These are phyloP conservation scores for Gila robusta DNA, from an alignment of 2,797 vertebrate genomes.

Conservation along the genomic window DNA sequence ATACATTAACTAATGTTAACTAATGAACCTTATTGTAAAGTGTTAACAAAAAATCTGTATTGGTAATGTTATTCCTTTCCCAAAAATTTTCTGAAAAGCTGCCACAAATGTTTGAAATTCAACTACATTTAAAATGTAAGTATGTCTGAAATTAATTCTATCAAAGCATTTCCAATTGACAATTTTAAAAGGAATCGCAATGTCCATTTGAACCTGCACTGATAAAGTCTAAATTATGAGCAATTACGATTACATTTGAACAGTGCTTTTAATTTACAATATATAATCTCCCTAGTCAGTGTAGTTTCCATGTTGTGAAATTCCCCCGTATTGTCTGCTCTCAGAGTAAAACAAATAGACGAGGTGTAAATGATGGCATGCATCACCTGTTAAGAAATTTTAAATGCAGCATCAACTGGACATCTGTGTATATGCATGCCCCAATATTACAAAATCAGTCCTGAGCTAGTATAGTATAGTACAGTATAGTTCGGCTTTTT, in stretches of 20 bases:
- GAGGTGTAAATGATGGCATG: neutral
- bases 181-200: neutral
- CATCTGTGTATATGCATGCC: neutral
- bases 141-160: neutral
- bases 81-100: neutral
- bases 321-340: neutral
- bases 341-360: neutral
- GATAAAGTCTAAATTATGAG: neutral
- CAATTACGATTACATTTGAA: neutral
- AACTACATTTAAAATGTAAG: neutral
- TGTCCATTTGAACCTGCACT: neutral
- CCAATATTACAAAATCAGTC: neutral
- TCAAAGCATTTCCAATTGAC: neutral
- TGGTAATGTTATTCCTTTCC: neutral
- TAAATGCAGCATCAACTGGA: neutral
- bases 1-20: too few relatives aligned
- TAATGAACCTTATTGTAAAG: too few relatives aligned
- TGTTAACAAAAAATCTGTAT: constrained; percentile 1
- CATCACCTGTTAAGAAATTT: constrained; percentile 4
- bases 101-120: neutral
- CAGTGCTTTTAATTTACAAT: neutral
- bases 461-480: neutral
- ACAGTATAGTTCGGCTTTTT: neutral
- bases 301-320: constrained; percentile 2
- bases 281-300: neutral